phyloP scores from a whole-genome alignment of 2,888 invertebrate genomes.

The Lucinisca nassula region DNA sequence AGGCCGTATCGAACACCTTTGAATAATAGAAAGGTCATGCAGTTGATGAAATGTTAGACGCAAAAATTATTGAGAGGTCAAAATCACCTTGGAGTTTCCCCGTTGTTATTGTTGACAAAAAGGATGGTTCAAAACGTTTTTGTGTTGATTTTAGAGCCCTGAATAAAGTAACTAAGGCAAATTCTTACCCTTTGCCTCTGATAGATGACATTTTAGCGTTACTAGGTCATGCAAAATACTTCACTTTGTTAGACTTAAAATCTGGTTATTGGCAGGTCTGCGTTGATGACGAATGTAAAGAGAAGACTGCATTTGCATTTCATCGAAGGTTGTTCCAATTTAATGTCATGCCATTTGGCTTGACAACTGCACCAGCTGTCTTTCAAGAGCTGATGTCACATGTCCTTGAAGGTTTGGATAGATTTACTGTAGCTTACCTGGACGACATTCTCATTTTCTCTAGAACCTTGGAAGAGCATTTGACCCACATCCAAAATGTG shows the following conservation, averaged over 20 bases:
- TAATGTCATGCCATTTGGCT: slow-evolving; percentile 45
- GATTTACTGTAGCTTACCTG: slow-evolving; percentile 54
- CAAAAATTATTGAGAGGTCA: slow-evolving; percentile 15
- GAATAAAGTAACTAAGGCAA: slow-evolving; percentile 24
- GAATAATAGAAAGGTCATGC: slow-evolving; percentile 38
- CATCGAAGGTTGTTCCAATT: slow-evolving; percentile 38
- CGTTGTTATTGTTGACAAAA: slow-evolving; percentile 44
- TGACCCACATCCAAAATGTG: slow-evolving; percentile 38
- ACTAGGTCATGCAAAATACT: slow-evolving; percentile 44
- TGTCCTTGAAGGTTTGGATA: slow-evolving; percentile 45
- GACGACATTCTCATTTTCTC: slow-evolving; percentile 67
- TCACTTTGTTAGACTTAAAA: slow-evolving; percentile 40
- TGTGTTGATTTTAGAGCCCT: slow-evolving; percentile 21
- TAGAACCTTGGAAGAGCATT: slow-evolving; percentile 54
- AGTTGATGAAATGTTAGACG: slow-evolving; percentile 46
- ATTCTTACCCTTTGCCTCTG: slow-evolving; percentile 35
- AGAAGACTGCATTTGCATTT: slow-evolving; percentile 56
- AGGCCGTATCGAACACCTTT: slow-evolving; percentile 32
- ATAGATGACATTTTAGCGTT: slow-evolving; percentile 14
- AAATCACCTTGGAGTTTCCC: slow-evolving; percentile 56
- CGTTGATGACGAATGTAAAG: slow-evolving; percentile 47
- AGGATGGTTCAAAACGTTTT: slow-evolving; percentile 30
- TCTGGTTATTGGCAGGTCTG: slow-evolving; percentile 57
- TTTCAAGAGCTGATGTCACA: slow-evolving; percentile 45
- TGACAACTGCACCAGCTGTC: slow-evolving; percentile 41